Percentiles rank a stretch among this genome's conserved stretches.
These are phyloP conservation scores for Polymixis lichenea DNA, from an alignment of 2,888 invertebrate genomes.

Conservation along the genomic window DNA sequence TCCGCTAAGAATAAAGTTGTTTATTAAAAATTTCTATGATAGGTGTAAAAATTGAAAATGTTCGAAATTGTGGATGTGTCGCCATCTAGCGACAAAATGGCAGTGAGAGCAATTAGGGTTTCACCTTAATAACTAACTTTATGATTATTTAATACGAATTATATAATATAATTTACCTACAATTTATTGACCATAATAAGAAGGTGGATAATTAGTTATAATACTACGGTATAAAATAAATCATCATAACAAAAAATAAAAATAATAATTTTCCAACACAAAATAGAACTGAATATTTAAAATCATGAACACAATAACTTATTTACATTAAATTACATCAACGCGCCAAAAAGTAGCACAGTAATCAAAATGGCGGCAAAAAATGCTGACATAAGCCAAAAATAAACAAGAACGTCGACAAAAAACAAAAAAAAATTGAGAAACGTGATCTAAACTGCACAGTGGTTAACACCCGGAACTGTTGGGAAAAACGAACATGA, in stretches of 20 bases:
- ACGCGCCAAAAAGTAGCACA: constrained; percentile 23
- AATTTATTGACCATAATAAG: not conserved
- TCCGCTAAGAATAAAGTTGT: no score
- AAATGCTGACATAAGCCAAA: constrained; percentile 52
- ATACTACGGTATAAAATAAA: not conserved
- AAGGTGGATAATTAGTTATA: not conserved
- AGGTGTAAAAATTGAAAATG: no score
- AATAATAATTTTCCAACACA: not conserved
- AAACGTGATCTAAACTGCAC: constrained; percentile 55
- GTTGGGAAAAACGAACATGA: constrained; percentile 40
- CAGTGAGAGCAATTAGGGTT: no score
- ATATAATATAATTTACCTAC: not conserved
- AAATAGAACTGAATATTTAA: not conserved
- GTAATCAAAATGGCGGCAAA: constrained; percentile 11
- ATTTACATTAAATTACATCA: constrained; percentile 22
- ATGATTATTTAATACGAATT: not conserved
- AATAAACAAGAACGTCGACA: constrained; percentile 40
- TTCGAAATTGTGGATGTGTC: no score
- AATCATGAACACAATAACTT: constrained; percentile 8
- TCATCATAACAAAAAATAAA: not conserved
- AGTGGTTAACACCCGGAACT: constrained; percentile 61
- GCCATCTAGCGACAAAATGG: no score
- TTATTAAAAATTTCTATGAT: no score
- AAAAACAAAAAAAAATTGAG: constrained; percentile 41
- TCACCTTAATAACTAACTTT: no score